Evolutionary conservation across 2,888 invertebrate species (phyloP).

Genomic region (Cosmopolites sordidus): DNA sequence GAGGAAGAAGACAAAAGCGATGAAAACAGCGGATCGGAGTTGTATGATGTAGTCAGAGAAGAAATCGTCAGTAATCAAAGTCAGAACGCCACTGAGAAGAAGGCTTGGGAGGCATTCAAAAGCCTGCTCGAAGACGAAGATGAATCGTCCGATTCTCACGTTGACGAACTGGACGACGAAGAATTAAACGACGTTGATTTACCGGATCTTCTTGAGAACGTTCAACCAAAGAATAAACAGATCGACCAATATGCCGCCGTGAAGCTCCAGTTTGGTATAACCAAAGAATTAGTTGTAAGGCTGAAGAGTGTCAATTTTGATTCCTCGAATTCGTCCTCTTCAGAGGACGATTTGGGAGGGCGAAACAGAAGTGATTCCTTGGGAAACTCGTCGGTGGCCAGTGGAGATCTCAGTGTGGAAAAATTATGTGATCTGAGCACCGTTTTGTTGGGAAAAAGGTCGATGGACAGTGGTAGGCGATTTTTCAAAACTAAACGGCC

Average conservation of each 20-base stretch:
- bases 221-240: not conserved
- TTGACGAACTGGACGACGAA: slow-evolving; percentile 1
- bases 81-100: not conserved
- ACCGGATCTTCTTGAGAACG: not conserved
- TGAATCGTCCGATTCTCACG: slow-evolving; percentile 4
- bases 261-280: slow-evolving; percentile 3
- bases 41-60: slow-evolving; percentile 11
- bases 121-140: slow-evolving; percentile 7
- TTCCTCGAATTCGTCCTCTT: no score
- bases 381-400: not conserved
- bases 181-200: not conserved
- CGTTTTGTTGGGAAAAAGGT: slow-evolving; percentile 1
- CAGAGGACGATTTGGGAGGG: no score
- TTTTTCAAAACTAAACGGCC: not conserved
- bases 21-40: not conserved
- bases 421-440: slow-evolving; percentile 10
- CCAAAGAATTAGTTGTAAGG: slow-evolving; percentile 7
- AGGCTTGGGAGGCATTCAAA: slow-evolving; percentile 8
- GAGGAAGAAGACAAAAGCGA: no score
- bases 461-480: not conserved
- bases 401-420: not conserved
- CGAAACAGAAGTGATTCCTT: not conserved
- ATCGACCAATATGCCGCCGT: not conserved
- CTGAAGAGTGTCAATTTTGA: not conserved
- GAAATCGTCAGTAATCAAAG: not conserved